Evolutionary conservation across 2,113 vertebrate genomes (phyloP).

Genomic region (Ivindomyrus marchei): DNA sequence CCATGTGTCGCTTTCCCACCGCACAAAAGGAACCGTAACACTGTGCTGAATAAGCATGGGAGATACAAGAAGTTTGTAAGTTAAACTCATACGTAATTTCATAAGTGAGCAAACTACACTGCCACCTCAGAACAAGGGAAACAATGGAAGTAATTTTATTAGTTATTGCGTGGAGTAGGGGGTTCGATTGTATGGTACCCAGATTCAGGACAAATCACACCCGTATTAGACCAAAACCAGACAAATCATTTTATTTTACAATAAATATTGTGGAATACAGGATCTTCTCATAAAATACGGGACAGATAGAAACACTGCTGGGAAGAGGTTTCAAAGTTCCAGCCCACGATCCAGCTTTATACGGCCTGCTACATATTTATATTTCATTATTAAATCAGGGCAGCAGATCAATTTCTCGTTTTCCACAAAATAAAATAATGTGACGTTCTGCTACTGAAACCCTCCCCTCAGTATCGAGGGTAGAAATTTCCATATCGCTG

Average conservation of each 20-base stretch:
- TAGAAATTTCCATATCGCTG: neutral
- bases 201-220: neutral
- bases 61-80: neutral
- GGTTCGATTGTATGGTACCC: neutral
- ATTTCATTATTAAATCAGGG: neutral
- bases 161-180: neutral
- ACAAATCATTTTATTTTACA: neutral
- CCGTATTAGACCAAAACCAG: neutral
- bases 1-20: neutral
- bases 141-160: neutral
- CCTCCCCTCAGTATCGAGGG: neutral
- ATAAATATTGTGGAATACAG: neutral
- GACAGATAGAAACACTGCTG: neutral
- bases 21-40: neutral
- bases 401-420: neutral
- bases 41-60: neutral
- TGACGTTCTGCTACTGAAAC: neutral
- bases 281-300: neutral
- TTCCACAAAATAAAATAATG: neutral
- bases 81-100: neutral
- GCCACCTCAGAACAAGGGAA: neutral
- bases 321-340: no score
- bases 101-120: neutral
- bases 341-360: neutral
- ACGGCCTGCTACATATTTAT: neutral